These are phyloP conservation scores for Patiria miniata DNA, from an alignment of 35 echinoderm and acorn worm genomes.

Conservation along the genomic window DNA sequence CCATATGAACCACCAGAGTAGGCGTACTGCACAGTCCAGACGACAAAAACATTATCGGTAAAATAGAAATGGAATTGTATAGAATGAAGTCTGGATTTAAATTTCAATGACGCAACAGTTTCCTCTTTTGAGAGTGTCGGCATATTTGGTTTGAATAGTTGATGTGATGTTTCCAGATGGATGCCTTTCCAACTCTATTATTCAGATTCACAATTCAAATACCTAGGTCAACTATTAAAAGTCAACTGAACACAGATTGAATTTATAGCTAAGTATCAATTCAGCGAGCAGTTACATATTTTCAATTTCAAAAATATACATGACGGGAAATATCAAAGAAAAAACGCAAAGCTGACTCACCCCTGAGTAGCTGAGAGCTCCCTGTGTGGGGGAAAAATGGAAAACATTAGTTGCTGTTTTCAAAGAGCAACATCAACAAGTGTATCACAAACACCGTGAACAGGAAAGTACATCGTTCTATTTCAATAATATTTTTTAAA, in stretches of 20 bases:
- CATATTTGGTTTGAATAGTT: too few species aligned
- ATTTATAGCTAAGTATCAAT: too few species aligned
- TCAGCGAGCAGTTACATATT: too few species aligned
- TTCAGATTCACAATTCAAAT: too few species aligned
- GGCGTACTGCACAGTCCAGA: background rate
- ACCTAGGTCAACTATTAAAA: too few species aligned
- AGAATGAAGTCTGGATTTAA: background rate
- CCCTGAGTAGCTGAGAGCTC: slow-evolving; percentile 14
- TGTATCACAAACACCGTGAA: background rate
- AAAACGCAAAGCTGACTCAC: background rate
- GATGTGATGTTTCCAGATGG: too few species aligned
- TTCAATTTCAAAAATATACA: too few species aligned
- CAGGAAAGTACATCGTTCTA: background rate
- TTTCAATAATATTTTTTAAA: background rate
- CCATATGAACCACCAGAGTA: background rate
- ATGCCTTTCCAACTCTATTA: too few species aligned
- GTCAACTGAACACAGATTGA: too few species aligned
- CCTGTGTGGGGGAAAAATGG: background rate
- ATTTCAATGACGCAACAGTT: background rate
- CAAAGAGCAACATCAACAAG: background rate
- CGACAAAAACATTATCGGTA: too few species aligned
- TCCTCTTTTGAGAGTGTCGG: too few species aligned
- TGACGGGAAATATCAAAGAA: background rate
- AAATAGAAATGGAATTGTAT: too few species aligned
- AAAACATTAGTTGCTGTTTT: background rate